Evolutionary conservation across 92 coral and sea anemone genomes (phyloP).

Genomic region (Bergia puertoricense): DNA sequence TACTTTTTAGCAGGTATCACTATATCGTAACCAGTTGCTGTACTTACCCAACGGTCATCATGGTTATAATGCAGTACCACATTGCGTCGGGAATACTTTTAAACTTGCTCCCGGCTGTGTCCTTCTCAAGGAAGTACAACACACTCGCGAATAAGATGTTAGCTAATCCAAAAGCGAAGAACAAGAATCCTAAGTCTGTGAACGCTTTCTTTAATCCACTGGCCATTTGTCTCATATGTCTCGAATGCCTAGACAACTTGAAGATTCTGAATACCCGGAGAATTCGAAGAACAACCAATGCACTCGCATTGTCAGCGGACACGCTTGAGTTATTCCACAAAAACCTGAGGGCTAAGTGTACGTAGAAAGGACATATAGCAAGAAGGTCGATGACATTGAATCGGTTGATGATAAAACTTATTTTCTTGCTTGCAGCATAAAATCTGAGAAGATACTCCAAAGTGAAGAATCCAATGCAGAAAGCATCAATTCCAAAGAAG

Average conservation of each 20-base stretch:
- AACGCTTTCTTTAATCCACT: conserved; percentile 80
- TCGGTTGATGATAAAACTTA: conserved; percentile 63
- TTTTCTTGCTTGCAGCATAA: conserved; percentile 72
- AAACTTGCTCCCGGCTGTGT: conserved; percentile 59
- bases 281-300: conserved; percentile 79
- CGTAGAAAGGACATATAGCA: conserved; percentile 82
- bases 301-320: conserved; percentile 67
- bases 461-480: conserved; percentile 81
- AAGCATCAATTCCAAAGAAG: conserved; percentile 72
- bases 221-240: conserved; percentile 83
- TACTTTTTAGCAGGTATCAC: too few relatives aligned
- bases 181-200: conserved; percentile 81
- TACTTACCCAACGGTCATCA: conserved; percentile 99
- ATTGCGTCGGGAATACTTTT: conserved; percentile 89
- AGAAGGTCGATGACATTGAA: conserved; percentile 83
- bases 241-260: conserved; percentile 92
- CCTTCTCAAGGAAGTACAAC: conserved; percentile 70
- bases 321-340: conserved; percentile 45
- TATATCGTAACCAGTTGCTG: neutral
- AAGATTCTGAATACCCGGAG: conserved; percentile 85
- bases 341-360: conserved; percentile 56
- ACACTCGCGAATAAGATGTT: conserved; percentile 92
- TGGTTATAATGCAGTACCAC: conserved; percentile 95
- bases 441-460: conserved; percentile 77
- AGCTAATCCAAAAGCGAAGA: conserved; percentile 82